A percentile compares a stretch with the other conserved stretches of the same genome.
These are phyloP conservation scores for Cryptocephalus primarius DNA, from an alignment of 2,888 invertebrate species.

Conservation along the genomic window DNA sequence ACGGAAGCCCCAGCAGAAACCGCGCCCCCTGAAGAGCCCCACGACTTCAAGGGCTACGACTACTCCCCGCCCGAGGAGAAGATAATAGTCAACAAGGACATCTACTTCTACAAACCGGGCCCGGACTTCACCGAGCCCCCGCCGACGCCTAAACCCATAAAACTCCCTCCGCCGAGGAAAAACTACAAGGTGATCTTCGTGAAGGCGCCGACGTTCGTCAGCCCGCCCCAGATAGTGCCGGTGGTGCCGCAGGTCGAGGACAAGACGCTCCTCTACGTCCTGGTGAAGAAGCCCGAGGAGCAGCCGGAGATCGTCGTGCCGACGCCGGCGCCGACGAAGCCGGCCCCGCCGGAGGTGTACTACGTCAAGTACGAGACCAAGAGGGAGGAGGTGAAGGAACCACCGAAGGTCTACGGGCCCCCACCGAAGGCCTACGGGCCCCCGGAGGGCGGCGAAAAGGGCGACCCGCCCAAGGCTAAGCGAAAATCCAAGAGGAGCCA, in stretches of 20 bases:
- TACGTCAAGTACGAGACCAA: constrained; percentile 76
- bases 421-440: too few relatives aligned
- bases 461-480: too few relatives aligned
- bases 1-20: background rate
- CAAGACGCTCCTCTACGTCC: constrained; percentile 78
- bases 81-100: constrained; percentile 1
- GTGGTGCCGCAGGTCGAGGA: constrained; percentile 61
- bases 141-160: background rate
- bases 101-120: constrained; percentile 7
- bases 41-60: background rate
- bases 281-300: constrained; percentile 80
- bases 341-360: constrained; percentile 82
- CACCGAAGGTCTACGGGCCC: background rate
- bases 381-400: constrained; percentile 29
- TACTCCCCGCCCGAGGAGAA: constrained; percentile 1
- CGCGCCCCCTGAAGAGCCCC: background rate
- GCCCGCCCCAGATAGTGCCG: background rate
- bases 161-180: constrained; percentile 1
- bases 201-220: constrained; percentile 9
- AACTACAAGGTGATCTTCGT: constrained; percentile 17
- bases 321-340: constrained; percentile 66
- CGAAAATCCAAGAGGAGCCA: too few relatives aligned
- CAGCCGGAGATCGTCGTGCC: constrained; percentile 68
- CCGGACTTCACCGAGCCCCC: background rate
- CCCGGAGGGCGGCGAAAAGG: too few relatives aligned